Evolutionary conservation across 2,888 invertebrate genomes (phyloP).

Genomic region (Rotaria magnacalcarata): DNA sequence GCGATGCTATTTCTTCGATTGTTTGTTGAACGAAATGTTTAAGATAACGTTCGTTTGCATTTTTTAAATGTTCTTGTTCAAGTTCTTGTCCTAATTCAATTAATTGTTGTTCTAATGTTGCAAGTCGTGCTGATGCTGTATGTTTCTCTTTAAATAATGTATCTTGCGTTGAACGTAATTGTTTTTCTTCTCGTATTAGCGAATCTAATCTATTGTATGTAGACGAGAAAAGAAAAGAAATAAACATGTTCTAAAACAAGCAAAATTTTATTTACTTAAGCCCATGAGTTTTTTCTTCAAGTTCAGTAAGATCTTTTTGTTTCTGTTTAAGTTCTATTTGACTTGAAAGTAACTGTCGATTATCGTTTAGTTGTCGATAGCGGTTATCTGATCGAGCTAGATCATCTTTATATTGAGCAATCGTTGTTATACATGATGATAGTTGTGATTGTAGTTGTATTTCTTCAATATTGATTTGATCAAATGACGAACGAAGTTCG

Average conservation of each 20-base stretch:
- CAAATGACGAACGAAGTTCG: slow-evolving; percentile 9
- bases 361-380: slow-evolving; percentile 27
- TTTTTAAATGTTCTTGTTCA: slow-evolving; percentile 41
- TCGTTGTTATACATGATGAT: not conserved
- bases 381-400: not conserved
- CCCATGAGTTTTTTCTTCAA: slow-evolving; percentile 25
- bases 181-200: slow-evolving; percentile 16
- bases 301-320: slow-evolving; percentile 26
- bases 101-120: slow-evolving; percentile 40
- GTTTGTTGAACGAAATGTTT: slow-evolving; percentile 59
- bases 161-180: slow-evolving; percentile 21
- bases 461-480: not conserved
- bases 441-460: not conserved
- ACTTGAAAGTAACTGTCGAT: not conserved
- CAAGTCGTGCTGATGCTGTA: not conserved
- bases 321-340: slow-evolving; percentile 20
- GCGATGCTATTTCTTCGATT: slow-evolving; percentile 68
- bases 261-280: not conserved
- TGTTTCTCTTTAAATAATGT: slow-evolving; percentile 27
- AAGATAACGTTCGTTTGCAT: slow-evolving; percentile 44
- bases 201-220: not conserved
- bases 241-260: no score
- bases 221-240: no score
- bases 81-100: slow-evolving; percentile 41
- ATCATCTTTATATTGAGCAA: slow-evolving; percentile 2